Base-by-base conservation (phyloP, 1,140 invertebrate genomes). In the Meloidogyne chitwoodi region DNA sequence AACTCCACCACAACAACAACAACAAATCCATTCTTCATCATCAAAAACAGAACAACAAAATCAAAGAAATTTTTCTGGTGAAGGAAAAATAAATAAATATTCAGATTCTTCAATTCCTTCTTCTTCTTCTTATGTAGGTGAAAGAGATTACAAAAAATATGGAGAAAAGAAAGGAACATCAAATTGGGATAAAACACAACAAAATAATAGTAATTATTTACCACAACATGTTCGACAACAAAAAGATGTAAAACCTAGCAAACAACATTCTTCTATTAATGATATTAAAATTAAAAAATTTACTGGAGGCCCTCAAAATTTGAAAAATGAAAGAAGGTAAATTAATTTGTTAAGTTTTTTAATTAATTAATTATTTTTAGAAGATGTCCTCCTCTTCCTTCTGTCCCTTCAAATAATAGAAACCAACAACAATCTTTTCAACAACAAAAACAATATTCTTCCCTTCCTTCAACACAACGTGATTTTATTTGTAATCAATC, bases 31-130 rank as follows among this genome's bases (percentile, higher is more conserved):
- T 22, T 1, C 5, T 16, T 16, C 41, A 6, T n/a, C 19, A 56
- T n/a, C n/a, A 56, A 56, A 56, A 56, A 56, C 48, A 56, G 48
- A 56, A 56, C 48, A 56, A 67, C 65, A 67, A 67, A 66, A 38
- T 29, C 65, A 67, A 41, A 31, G n/a, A 8, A 67, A n/a, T 31
- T 56, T 56, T 56, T 56, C 48, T 56, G n/a, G 48, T n/a, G 48
- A 67, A 41, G 65, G 65, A 24, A 67, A 22, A 67, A 41, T 41
- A 67, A 67, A 67, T 41, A 67, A 67, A 41, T 41, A 41, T 67
- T 22, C 22, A 19, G 38, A 31, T 22, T 34, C 65, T 34, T 31
- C 38, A 8, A 67, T n/a, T 41, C 5, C 22, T 41, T 19, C 64
- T 29, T 34, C 29, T 6, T 31, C 65, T 2, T 31, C 29, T 12